Evolutionary conservation across 2,113 vertebrate species (phyloP), one percentile per base, ranked within the genome.

Genomic region (Phaetusa simplex): DNA sequence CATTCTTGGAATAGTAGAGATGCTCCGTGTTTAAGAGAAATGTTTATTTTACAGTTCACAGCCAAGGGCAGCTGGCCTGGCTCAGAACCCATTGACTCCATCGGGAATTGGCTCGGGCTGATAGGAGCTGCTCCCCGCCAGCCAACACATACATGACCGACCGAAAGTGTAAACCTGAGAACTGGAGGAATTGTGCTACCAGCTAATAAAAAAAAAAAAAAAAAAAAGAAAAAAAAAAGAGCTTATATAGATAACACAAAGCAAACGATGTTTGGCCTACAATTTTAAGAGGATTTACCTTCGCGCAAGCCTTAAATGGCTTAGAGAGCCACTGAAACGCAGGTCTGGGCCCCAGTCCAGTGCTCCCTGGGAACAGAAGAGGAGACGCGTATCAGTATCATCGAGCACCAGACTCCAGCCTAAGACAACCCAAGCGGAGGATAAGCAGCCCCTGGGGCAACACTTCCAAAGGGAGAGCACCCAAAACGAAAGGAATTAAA

Each of bases 11-110:
- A 96, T 95, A 94, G n/a, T 61, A 38, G 30, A 95, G 94, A 94
- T 95, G 80, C 74, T 97, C 52, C 0, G 0, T 90, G 80, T 88
- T 93, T 94, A 73, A 92, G 88, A 65, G 90, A 92, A 95, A 90
- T 86, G 64, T 94, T 97, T 97, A 72, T 95, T 83, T 95, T 94
- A 90, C 67, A n/a, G 62, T 82, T 96, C 89, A 82, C 91, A 95
- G 93, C 94, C 96, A 95, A 91, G 92, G 92, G 90, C 95, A 97
- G 93, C 94, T 95, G 96, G 78, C 92, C 93, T 96, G 95, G 95
- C 93, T 97, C 92, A 79, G 81, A 80, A 89, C 74, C 67, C 56
- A 2, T 24, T 27, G 70, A 78, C 86, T 96, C 84, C 74, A 11
- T 26, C 0, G 3, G 84, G 92, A 97, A 18, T 42, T 93, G 94